phyloP scores from a whole-genome alignment of 2,888 invertebrate genomes.

The Stenurella melanura region DNA sequence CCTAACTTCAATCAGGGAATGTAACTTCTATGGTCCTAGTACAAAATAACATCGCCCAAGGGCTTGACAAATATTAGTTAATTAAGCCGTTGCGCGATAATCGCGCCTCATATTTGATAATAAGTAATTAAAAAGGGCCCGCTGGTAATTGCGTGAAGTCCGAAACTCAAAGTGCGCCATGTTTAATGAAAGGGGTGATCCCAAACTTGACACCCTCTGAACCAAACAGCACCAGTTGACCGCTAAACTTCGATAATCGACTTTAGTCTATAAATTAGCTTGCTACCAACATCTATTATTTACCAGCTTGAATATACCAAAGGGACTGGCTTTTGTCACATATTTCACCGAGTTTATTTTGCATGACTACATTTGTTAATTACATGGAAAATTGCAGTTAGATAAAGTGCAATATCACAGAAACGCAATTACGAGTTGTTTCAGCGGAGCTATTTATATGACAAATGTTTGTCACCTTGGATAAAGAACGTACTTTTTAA shows the following conservation, averaged over 20 bases:
- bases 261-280: slow-evolving; percentile 63
- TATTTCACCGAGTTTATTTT: slow-evolving; percentile 59
- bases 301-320: slow-evolving; percentile 55
- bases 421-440: slow-evolving; percentile 1
- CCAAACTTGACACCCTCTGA: slow-evolving; percentile 55
- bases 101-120: slow-evolving; percentile 27
- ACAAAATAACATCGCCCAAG: background rate
- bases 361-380: slow-evolving; percentile 58
- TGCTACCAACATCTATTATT: slow-evolving; percentile 62
- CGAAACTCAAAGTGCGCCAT: slow-evolving; percentile 4
- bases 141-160: slow-evolving; percentile 20
- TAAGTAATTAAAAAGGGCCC: slow-evolving; percentile 28
- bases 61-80: slow-evolving; percentile 1
- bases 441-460: background rate
- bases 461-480: background rate
- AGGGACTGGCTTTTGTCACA: slow-evolving; percentile 61
- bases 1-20: no score
- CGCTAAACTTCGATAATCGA: slow-evolving; percentile 64
- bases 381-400: slow-evolving; percentile 46
- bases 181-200: slow-evolving; percentile 54
- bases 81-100: background rate
- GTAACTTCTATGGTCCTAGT: no score
- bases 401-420: slow-evolving; percentile 20
- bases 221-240: slow-evolving; percentile 58
- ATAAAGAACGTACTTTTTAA: background rate